Percentiles rank a stretch among this genome's conserved stretches.
phyloP scores from a whole-genome alignment of 2,888 invertebrate species.

The Nymphalis urticae region DNA sequence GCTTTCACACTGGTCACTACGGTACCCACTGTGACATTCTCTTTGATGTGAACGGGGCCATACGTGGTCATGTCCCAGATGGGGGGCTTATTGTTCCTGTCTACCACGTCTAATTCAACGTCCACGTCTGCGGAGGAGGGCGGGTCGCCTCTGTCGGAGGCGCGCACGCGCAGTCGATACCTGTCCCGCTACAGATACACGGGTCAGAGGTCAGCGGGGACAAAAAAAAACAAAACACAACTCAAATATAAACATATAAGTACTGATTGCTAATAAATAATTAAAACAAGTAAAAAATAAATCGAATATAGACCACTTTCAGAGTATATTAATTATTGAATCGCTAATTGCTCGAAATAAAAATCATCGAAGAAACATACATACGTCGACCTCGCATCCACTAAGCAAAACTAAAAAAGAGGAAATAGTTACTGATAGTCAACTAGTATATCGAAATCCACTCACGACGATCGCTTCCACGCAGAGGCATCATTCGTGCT shows the following conservation, averaged over 20 bases:
- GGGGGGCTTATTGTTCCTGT: conserved; percentile 99
- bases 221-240: conserved; percentile 83
- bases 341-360: conserved; percentile 41
- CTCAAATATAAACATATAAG: conserved; percentile 80
- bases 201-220: conserved; percentile 87
- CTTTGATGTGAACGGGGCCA: conserved; percentile 98
- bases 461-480: conserved; percentile 64
- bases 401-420: conserved; percentile 75
- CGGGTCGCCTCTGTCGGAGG: conserved; percentile 96
- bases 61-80: conserved; percentile 97
- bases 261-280: conserved; percentile 78
- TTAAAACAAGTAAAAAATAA: conserved; percentile 66
- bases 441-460: conserved; percentile 56
- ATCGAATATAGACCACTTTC: conserved; percentile 65
- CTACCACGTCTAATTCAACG: conserved; percentile 98
- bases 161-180: conserved; percentile 97
- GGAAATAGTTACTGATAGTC: conserved; percentile 59
- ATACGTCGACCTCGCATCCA: conserved; percentile 70
- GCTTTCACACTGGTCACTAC: conserved; percentile 99
- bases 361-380: conserved; percentile 45
- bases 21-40: conserved; percentile 99
- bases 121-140: conserved; percentile 97
- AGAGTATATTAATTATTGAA: conserved; percentile 51
- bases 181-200: conserved; percentile 95
- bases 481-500: conserved; percentile 62